Evolutionary conservation across 1,140 invertebrate genomes (phyloP), one percentile per base, ranked within the genome.

Genomic region (Calephelis nemesis): DNA sequence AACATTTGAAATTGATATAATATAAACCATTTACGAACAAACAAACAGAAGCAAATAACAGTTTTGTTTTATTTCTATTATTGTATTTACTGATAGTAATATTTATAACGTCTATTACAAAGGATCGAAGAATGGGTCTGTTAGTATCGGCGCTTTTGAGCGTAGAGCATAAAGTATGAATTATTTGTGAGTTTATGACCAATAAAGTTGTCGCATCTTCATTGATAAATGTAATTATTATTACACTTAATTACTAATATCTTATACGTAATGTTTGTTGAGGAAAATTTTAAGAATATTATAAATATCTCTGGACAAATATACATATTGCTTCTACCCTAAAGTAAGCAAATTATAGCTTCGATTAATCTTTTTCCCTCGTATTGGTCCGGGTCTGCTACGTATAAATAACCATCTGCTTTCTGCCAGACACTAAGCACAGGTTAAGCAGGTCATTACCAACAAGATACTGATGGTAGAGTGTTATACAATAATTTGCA

Each of bases 191-290:
- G 54, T 66, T 65, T 66, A 66, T 60, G 65, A 58, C 7, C 45
- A 66, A 66, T 58, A 47, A 66, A 66, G 47, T 60, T n/a, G 10
- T 50, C 49, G 49, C 39, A 48, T 49, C 47, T 62, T 68, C 68
- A 72, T 75, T 63, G 63, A 76, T 75, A 63, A 68, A 65, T 6
- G 7, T 65, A 54, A 66, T 47, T 66, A 60, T n/a, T 12, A 45
- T 19, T 45, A 58, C 58, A 60, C 47, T 45, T 66, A 52, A 60
- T 66, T 30, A 45, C 42, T 7, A 45, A 45, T 6, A 0, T 9
- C 8, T 45, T 45, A 19, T 7, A 48, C 4, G 11, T 12, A 19
- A 48, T 63, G 45, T 58, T 30, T 58, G 52, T 58, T 30, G 0
- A 30, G 52, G 52, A 58, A 58, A 58, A 58, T 58, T 58, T 58